These are phyloP conservation scores for Mythimna impura DNA, from an alignment of 2,888 invertebrate genomes.

Conservation along the genomic window DNA sequence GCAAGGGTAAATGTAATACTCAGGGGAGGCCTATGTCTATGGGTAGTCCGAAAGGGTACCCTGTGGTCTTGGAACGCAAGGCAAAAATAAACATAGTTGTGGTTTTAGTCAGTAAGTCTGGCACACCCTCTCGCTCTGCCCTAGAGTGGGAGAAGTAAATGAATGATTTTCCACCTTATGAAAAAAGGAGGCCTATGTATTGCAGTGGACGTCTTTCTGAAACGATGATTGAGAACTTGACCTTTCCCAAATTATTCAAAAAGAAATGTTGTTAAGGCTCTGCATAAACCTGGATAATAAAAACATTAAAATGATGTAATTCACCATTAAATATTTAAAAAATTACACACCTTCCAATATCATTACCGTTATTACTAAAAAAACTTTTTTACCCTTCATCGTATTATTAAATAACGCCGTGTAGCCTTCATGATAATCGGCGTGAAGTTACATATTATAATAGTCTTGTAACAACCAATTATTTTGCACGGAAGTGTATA, in stretches of 20 bases:
- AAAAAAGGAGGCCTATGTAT: too few relatives aligned
- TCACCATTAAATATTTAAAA: neutral
- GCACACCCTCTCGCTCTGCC: too few relatives aligned
- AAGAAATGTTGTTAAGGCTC: slow-evolving; percentile 1
- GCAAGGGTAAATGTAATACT: too few relatives aligned
- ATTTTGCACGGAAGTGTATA: slow-evolving; percentile 73
- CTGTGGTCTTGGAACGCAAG: too few relatives aligned
- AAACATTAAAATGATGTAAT: slow-evolving; percentile 21
- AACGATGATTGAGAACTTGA: neutral
- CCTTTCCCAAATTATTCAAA: neutral
- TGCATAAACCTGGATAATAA: neutral
- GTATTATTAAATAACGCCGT: slow-evolving; percentile 55
- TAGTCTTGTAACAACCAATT: slow-evolving; percentile 67
- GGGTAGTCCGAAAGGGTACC: too few relatives aligned
- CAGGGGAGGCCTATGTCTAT: too few relatives aligned
- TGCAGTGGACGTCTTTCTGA: too few relatives aligned
- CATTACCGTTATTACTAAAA: slow-evolving; percentile 15
- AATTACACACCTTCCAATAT: neutral
- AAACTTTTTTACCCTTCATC: slow-evolving; percentile 35
- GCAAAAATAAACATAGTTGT: too few relatives aligned
- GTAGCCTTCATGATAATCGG: slow-evolving; percentile 52
- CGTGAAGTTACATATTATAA: slow-evolving; percentile 66
- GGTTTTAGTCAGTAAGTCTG: too few relatives aligned
- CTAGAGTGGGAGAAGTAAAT: too few relatives aligned
- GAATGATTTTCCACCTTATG: too few relatives aligned